Base-by-base conservation (phyloP, 2,888 invertebrate species). In the Dasysyrphus tricinctus region DNA sequence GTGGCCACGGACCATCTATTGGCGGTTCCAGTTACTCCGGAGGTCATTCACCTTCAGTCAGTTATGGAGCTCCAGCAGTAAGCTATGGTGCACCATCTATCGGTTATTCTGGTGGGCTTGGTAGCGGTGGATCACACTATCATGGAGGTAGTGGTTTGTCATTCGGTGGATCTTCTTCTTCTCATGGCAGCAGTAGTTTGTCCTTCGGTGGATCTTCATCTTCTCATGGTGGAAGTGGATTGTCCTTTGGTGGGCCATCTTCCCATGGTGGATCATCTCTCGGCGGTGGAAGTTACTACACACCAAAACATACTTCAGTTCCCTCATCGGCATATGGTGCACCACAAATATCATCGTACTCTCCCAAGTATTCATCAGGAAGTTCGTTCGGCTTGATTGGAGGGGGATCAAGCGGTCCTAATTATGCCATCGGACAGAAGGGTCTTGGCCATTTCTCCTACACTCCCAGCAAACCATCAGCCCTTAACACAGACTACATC, bases 401-500 rank as follows among this genome's bases (percentile, higher is more conserved):
- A 14, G 67, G 56, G 14, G 85, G 88, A 11, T 89, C 89, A 29
- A 80, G 80, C 51, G 76, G 90, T 0, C 92, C 92, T 0, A 80
- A 88, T 7, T 92, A 92, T 86, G 92, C 92, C 0, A 63, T 90
- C 47, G 92, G 92, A 0, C 92, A 92, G 79, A 92, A 92, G 80
- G 92, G 92, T 6, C 72, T 92, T 29, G 91, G 92, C 0, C 92
- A 92, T 81, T 92, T 91, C 63, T 84, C 87, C 5, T 91, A 89
- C 69, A 89, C 89, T 3, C 88, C 91, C 72, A 92, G 90, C 84
- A 92, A 91, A 57, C 91, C 92, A 19, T 89, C 90, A 67, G 90
- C 89, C 2, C 87, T 92, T 0, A 89, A 91, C 56, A 91, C 91
- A 5, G 90, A 90, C 65, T 84, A 91, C 12, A 73, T 88, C 34